phyloP scores from a whole-genome alignment of 2,113 vertebrate species.

The Lepidiolamprologus cunningtoni region DNA sequence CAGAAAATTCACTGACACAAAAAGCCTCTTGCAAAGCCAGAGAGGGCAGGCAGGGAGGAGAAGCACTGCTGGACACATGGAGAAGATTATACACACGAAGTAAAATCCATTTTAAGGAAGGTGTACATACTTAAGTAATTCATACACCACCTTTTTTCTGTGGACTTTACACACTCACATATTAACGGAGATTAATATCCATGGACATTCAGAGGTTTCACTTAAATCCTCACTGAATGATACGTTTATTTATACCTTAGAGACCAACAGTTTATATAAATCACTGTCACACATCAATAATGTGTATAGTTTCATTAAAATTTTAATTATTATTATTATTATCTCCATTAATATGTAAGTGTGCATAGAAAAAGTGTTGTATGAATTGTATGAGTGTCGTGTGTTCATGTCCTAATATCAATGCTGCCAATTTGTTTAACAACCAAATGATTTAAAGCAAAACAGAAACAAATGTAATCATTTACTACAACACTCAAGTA shows the following conservation, averaged over 20 bases:
- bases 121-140: background rate
- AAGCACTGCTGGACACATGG: background rate
- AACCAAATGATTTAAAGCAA: background rate
- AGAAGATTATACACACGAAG: background rate
- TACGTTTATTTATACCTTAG: background rate
- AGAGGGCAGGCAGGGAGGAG: background rate
- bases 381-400: background rate
- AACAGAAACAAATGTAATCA: background rate
- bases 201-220: background rate
- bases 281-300: background rate
- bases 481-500: background rate
- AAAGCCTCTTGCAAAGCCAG: constrained; percentile 43
- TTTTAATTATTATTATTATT: background rate
- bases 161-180: background rate
- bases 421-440: background rate
- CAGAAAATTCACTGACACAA: constrained; percentile 54
- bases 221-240: background rate
- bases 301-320: background rate
- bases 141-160: background rate
- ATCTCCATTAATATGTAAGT: background rate
- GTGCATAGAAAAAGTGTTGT: background rate
- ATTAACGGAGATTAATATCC: background rate
- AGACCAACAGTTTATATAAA: background rate
- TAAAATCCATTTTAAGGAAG: background rate
- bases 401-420: background rate